Evolutionary conservation across 2,113 vertebrate genomes (phyloP).

Genomic region (Anguilla rostrata): DNA sequence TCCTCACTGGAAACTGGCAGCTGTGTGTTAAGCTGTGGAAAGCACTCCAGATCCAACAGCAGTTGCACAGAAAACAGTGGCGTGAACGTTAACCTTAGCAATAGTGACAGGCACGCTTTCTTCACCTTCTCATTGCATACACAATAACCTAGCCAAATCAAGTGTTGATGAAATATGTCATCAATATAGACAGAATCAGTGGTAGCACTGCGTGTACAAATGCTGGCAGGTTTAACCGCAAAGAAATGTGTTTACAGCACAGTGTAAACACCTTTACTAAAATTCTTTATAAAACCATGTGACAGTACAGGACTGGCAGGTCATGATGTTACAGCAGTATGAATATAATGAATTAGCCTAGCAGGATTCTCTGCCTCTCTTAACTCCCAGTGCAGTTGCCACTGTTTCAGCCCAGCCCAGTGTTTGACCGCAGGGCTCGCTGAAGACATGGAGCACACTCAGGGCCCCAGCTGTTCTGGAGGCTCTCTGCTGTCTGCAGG

Average conservation of each 20-base stretch:
- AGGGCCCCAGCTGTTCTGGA: background rate
- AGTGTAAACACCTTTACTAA: background rate
- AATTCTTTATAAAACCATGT: background rate
- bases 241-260: background rate
- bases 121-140: background rate
- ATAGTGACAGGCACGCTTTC: background rate
- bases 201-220: background rate
- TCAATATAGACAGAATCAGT: background rate
- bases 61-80: background rate
- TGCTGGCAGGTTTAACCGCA: background rate
- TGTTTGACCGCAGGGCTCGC: background rate
- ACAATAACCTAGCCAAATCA: background rate
- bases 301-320: background rate
- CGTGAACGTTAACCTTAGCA: background rate
- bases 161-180: background rate
- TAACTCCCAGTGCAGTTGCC: background rate
- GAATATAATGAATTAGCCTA: background rate
- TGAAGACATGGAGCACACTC: background rate
- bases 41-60: background rate
- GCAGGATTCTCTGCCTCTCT: background rate
- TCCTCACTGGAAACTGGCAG: background rate
- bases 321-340: background rate
- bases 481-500: constrained; percentile 31
- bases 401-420: background rate
- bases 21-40: background rate